Evolutionary conservation across 2,113 vertebrate species (phyloP), one percentile per base, ranked within the genome.

Genomic region (Clarias macrocephalus): DNA sequence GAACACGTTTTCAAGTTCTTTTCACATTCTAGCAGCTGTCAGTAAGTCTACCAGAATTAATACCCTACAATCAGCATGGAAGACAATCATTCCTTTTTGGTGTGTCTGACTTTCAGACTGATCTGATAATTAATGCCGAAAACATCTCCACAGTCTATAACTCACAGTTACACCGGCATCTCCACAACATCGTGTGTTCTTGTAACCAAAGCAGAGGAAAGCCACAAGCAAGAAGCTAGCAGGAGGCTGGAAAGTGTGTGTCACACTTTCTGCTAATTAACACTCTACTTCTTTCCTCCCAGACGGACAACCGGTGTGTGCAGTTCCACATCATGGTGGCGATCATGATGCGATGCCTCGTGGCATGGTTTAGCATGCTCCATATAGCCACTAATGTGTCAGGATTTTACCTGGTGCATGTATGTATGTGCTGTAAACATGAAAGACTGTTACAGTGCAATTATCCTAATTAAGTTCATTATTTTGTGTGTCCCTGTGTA

Each of bases 191-290:
- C 56, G 33, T n/a, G 59, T 21, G 16, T 80, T 86, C 75, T 86
- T 8, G n/a, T 42, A 68, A 18, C 66, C 66, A 83, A 54, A 66
- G 28, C 65, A 76, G 56, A 56, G 15, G 12, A 83, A 59, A 15
- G 28, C 37, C 68, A 75, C 59, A 56, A 37, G 62, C 59, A 42
- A 30, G 70, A 56, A 52, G 57, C 19, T 75, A 80, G 76, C 77
- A 82, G 68, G 79, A 82, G 68, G 79, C 70, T 82, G 88, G 82
- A 87, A 84, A 76, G 73, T 37, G 85, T 83, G 83, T 85, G 88
- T 84, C 83, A 83, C 82, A 70, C 76, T 66, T 72, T 85, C 56
- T 59, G 75, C 83, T 89, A 84, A 89, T 89, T 91, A 87, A 62
- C 90, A 88, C 81, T 57, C 42, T 5, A n/a, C 75, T 79, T 86